Evolutionary conservation across 1,140 invertebrate species (phyloP), one percentile per base, ranked within the genome.

Genomic region (Stegodyphus dumicola): DNA sequence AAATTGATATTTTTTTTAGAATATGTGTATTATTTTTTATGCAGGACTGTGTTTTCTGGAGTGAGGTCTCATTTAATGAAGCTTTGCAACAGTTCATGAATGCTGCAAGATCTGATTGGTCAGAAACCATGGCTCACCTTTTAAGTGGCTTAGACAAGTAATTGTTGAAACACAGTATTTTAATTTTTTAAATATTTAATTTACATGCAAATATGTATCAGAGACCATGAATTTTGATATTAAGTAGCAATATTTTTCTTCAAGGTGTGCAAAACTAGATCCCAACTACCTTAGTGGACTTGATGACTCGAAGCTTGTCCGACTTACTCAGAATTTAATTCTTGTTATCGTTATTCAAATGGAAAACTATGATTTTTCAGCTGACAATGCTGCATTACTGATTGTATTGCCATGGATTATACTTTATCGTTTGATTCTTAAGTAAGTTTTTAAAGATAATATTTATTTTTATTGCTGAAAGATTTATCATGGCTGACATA

Each of bases 341-440:
- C 93, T 93, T 84, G 93, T 96, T 11, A 94, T 89, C 93, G 94
- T 91, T 93, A 95, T 91, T 89, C 95, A 89, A 77, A 90, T 92
- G 81, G 95, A 95, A 89, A 90, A 92, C 10, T 90, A 92, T n/a
- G 93, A 89, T 92, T 93, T 89, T 90, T 89, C 91, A n/a, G 90
- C 92, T 66, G 93, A 93, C 51, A 85, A 85, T 60, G 93, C 96
- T 91, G 93, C 94, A 2, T 92, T 96, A 66, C 92, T 93, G 78
- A 93, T 93, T 15, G 92, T 95, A 7, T 89, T 93, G n/a, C 95
- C 95, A 13, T 97, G 95, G 95, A 94, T 96, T 77, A 90, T 97
- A 67, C 91, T 98, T 81, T 95, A 96, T 91, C 54, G 83, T 18
- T 70, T 88, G 11, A 87, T 86, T 9, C 51, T 71, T 10, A 79